phyloP scores from a whole-genome alignment of 2,888 invertebrate species.

The Drosophila pseudotakahashii region DNA sequence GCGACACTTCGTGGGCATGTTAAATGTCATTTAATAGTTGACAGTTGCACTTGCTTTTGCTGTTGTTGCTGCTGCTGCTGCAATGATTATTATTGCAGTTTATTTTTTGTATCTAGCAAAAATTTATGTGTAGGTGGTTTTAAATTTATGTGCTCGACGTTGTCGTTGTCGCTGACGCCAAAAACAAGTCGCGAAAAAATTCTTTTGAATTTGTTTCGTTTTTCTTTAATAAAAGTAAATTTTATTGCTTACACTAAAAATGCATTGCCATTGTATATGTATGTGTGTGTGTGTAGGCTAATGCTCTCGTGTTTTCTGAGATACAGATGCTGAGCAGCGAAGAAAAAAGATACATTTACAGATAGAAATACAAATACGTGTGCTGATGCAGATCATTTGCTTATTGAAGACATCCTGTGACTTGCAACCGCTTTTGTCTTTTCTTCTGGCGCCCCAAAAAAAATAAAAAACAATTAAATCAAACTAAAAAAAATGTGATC shows the following conservation, averaged over 20 bases:
- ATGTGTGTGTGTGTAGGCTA: slow-evolving; percentile 21
- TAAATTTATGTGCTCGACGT: slow-evolving; percentile 67
- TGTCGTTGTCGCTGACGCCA: slow-evolving; percentile 54
- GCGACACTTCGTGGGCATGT: slow-evolving; percentile 73
- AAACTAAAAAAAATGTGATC: neutral
- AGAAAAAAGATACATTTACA: slow-evolving; percentile 5
- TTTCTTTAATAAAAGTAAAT: slow-evolving; percentile 77
- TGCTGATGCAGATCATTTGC: slow-evolving; percentile 43
- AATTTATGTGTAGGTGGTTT: slow-evolving; percentile 78
- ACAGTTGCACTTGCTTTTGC: slow-evolving; percentile 76
- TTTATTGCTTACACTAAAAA: slow-evolving; percentile 71
- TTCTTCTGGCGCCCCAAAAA: neutral
- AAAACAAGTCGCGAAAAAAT: slow-evolving; percentile 74
- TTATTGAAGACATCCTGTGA: slow-evolving; percentile 62
- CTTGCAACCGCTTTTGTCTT: slow-evolving; percentile 6
- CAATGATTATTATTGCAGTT: slow-evolving; percentile 74
- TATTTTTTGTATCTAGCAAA: slow-evolving; percentile 62
- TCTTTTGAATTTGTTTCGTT: slow-evolving; percentile 76
- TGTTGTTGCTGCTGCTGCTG: slow-evolving; percentile 36
- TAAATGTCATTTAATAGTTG: slow-evolving; percentile 83
- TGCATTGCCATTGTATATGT: slow-evolving; percentile 20
- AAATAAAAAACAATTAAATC: slow-evolving; percentile 2
- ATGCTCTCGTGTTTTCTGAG: slow-evolving; percentile 34
- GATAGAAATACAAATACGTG: slow-evolving; percentile 13
- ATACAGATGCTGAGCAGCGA: slow-evolving; percentile 9